phyloP scores from a whole-genome alignment of 2,113 vertebrate genomes.

The Pelusios castaneus region DNA sequence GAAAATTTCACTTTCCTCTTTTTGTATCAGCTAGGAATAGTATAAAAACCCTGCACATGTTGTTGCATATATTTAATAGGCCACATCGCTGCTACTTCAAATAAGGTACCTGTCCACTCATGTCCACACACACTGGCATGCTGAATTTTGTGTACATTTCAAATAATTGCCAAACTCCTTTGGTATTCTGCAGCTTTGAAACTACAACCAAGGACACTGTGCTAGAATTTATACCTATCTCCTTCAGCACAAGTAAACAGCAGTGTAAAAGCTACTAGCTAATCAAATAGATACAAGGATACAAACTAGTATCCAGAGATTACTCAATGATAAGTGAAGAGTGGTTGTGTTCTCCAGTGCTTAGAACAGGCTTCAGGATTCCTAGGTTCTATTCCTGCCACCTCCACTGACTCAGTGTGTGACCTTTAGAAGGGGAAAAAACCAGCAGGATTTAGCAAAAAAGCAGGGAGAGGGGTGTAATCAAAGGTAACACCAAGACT shows the following conservation, averaged over 20 bases:
- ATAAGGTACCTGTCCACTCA: slow-evolving; percentile 12
- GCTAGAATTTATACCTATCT: slow-evolving; percentile 44
- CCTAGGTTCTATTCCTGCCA: neutral
- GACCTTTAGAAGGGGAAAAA: neutral
- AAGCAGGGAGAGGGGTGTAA: neutral
- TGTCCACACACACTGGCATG: slow-evolving; percentile 4
- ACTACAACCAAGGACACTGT: slow-evolving; percentile 51
- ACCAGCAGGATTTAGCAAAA: neutral
- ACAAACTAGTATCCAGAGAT: slow-evolving; percentile 24
- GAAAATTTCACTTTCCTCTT: neutral
- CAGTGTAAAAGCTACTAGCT: slow-evolving; percentile 50
- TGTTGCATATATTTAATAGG: neutral
- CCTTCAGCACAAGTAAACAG: slow-evolving; percentile 31
- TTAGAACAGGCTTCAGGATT: neutral
- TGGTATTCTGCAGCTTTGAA: slow-evolving; percentile 38
- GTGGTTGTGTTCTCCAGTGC: neutral
- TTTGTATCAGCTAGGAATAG: neutral
- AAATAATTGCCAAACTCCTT: slow-evolving; percentile 52
- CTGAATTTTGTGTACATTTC: neutral
- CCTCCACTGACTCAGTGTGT: neutral
- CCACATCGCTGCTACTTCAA: slow-evolving; percentile 10
- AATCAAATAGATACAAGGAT: slow-evolving; percentile 20
- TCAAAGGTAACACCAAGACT: neutral
- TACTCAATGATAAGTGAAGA: neutral
- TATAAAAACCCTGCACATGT: neutral